A percentile compares a stretch with the other conserved stretches of the same genome.
Conservation (phyloP, 2,113 vertebrate species). For the Rhadina sibilatrix region DNA sequence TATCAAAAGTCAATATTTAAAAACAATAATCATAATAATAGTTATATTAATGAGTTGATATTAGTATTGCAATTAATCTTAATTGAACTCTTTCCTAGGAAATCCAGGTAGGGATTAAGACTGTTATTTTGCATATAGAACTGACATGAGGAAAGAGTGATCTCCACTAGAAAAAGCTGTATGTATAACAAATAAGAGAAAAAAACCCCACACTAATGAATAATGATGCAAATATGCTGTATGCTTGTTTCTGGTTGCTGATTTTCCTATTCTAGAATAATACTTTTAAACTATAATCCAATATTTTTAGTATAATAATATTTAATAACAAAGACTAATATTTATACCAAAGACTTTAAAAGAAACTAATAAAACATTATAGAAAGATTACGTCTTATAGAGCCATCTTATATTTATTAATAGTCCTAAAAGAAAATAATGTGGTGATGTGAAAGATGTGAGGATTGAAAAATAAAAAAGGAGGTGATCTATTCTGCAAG, state of each 20-base stretch:
- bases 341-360: not conserved
- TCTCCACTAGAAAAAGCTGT: not conserved
- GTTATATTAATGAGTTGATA: not conserved
- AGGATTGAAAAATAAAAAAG: not conserved
- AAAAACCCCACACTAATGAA: not conserved
- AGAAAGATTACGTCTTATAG: not conserved
- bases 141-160: not conserved
- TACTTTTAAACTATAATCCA: not conserved
- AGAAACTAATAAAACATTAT: not conserved
- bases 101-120: not conserved
- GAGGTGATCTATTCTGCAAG: not conserved
- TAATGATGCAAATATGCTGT: not conserved
- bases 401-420: not conserved
- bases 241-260: not conserved
- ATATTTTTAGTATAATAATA: not conserved
- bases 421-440: not conserved
- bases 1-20: not conserved
- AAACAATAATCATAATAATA: accelerated
- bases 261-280: not conserved
- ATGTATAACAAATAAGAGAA: not conserved
- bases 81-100: not conserved
- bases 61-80: not conserved
- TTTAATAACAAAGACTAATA: not conserved
- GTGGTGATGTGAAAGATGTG: not conserved
- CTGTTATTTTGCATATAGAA: not conserved